phyloP scores from a whole-genome alignment of 1,140 invertebrate genomes.

The Drosophila setifemur region DNA sequence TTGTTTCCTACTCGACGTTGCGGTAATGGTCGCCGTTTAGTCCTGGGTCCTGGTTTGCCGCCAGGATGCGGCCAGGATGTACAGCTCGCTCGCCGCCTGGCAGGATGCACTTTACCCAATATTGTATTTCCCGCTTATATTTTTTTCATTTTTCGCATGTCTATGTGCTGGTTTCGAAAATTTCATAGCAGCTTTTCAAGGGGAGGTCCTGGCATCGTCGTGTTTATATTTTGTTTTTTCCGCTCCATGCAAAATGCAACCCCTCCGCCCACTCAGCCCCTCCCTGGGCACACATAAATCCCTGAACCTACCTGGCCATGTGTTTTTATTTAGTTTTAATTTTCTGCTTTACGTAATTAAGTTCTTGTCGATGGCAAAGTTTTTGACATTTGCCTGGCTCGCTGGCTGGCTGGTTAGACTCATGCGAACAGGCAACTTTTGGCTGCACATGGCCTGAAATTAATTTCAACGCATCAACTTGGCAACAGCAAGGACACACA shows the following conservation, averaged over 20 bases:
- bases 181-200: slow-evolving; percentile 12
- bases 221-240: neutral
- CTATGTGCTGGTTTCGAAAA: slow-evolving; percentile 14
- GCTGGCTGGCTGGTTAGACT: neutral
- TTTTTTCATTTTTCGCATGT: slow-evolving; percentile 9
- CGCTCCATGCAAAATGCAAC: no score
- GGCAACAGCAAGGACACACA: slow-evolving; percentile 25
- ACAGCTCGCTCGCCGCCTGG: slow-evolving; percentile 28
- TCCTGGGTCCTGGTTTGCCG: slow-evolving; percentile 40
- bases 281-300: neutral
- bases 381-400: slow-evolving; percentile 15
- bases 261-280: neutral
- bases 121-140: slow-evolving; percentile 27
- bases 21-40: slow-evolving; percentile 57
- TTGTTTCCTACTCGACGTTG: slow-evolving; percentile 26
- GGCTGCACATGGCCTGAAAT: slow-evolving; percentile 26
- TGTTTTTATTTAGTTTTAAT: slow-evolving; percentile 24
- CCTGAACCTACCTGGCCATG: neutral
- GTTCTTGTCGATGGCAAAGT: slow-evolving; percentile 32
- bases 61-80: slow-evolving; percentile 38
- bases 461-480: slow-evolving; percentile 22
- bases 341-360: slow-evolving; percentile 43
- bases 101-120: slow-evolving; percentile 45
- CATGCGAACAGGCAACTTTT: slow-evolving; percentile 23
- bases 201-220: neutral